phyloP scores from a whole-genome alignment of 1,140 invertebrate species.

The Babylonia areolata region DNA sequence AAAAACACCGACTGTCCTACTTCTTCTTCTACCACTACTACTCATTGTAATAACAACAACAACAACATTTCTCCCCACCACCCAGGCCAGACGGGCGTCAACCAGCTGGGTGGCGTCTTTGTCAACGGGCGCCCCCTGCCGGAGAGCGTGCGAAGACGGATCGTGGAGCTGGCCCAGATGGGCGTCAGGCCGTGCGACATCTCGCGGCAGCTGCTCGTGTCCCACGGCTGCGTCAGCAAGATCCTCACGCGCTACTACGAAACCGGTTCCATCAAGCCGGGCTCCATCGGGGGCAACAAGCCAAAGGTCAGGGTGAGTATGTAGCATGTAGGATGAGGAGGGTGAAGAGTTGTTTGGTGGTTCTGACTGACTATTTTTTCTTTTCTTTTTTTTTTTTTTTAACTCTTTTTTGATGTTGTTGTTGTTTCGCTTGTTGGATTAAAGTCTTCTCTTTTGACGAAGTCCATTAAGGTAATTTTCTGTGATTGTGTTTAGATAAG shows the following conservation, averaged over 20 bases:
- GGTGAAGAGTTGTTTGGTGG: not conserved
- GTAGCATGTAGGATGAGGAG: not conserved
- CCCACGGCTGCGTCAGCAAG: constrained; percentile 97
- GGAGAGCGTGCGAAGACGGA: constrained; percentile 94
- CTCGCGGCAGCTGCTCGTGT: constrained; percentile 92
- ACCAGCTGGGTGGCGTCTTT: constrained; percentile 34
- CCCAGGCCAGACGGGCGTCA: constrained; percentile 33
- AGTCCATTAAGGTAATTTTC: too few relatives aligned
- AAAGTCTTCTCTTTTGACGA: too few relatives aligned
- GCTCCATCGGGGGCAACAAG: constrained; percentile 98
- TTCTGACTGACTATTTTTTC: too few relatives aligned
- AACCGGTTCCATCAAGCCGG: constrained; percentile 94
- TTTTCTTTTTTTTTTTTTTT: too few relatives aligned
- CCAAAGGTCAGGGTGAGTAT: constrained; percentile 77
- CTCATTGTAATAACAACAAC: too few relatives aligned
- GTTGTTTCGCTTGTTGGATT: too few relatives aligned
- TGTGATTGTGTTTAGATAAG: too few relatives aligned
- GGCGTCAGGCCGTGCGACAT: constrained; percentile 96
- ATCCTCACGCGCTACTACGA: constrained; percentile 97
- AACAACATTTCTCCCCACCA: not conserved
- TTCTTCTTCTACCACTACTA: too few relatives aligned
- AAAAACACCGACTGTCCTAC: too few relatives aligned
- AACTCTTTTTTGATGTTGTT: too few relatives aligned
- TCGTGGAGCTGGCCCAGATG: constrained; percentile 94
- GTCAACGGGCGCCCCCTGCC: constrained; percentile 88